Percentiles rank a stretch among this genome's conserved stretches.
phyloP scores from a whole-genome alignment of 2,797 vertebrate genomes.

The Sebastiscus tertius region DNA sequence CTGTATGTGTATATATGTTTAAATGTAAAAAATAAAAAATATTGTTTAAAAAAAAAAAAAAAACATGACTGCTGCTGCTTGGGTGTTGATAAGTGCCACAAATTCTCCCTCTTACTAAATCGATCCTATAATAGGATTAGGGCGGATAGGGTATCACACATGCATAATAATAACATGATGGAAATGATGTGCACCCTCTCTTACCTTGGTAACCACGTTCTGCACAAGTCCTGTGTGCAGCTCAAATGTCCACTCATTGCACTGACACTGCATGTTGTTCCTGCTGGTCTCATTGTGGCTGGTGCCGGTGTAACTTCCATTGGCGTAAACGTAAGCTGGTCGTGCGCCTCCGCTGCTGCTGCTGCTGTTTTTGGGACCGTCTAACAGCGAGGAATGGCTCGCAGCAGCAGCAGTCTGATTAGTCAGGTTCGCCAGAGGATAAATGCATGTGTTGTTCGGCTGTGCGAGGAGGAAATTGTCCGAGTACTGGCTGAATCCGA shows the following conservation, averaged over 20 bases:
- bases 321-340: conserved; percentile 26
- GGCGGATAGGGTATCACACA: neutral
- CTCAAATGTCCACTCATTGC: conserved; percentile 86
- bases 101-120: neutral
- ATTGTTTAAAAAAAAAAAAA: no score
- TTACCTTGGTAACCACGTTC: conserved; percentile 96
- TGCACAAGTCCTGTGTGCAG: conserved; percentile 89
- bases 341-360: conserved; percentile 14
- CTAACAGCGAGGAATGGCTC: conserved; percentile 38
- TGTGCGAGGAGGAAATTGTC: conserved; percentile 93
- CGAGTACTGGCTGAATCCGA: conserved; percentile 96
- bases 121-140: neutral
- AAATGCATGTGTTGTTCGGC: conserved; percentile 88
- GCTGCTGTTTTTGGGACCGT: conserved; percentile 38
- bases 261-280: conserved; percentile 76
- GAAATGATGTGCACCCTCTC: conserved; percentile 43
- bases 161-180: conserved; percentile 17
- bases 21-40: no score
- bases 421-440: conserved; percentile 62
- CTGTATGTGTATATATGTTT: no score
- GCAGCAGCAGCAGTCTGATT: conserved; percentile 32
- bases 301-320: conserved; percentile 41
- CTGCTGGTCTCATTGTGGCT: conserved; percentile 50
- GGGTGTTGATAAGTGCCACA: neutral
- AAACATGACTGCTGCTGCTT: neutral